A percentile compares a stretch with the other conserved stretches of the same genome.
Evolutionary conservation across 2,797 vertebrate genomes (phyloP).

Genomic region (Sciurus vulgaris): DNA sequence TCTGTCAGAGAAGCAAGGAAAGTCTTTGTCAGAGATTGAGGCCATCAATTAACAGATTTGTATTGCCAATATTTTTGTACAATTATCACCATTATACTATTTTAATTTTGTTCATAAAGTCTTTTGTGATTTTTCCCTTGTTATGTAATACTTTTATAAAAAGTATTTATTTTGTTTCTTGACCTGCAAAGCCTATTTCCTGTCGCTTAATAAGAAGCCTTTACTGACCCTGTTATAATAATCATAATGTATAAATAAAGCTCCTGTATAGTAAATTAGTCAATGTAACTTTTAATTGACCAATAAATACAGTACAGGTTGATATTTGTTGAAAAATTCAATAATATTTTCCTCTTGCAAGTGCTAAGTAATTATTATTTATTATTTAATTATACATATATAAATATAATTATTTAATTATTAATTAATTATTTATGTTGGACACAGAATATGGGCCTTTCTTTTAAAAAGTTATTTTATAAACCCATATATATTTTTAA

Average conservation of each 20-base stretch:
- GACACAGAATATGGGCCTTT: background rate
- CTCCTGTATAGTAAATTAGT: background rate
- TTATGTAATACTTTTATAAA: background rate
- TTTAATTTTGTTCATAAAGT: background rate
- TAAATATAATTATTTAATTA: no score
- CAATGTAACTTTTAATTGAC: background rate
- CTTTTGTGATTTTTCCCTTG: background rate
- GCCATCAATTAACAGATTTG: background rate
- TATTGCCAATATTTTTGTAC: background rate
- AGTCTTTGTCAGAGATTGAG: background rate
- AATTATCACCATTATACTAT: background rate
- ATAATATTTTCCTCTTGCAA: background rate
- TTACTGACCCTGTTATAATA: background rate
- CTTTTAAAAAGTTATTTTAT: background rate
- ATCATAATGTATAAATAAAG: background rate
- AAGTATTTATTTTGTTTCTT: background rate
- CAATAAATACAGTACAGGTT: background rate
- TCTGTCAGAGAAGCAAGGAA: background rate
- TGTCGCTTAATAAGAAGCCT: background rate
- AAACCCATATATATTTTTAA: background rate
- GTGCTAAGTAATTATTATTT: background rate
- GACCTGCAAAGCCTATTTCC: background rate
- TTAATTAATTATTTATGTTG: background rate
- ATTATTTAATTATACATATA: background rate
- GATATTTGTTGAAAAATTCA: background rate